These are phyloP conservation scores for Sorex fumeus DNA, from an alignment of 2,113 vertebrate species.

Conservation along the genomic window DNA sequence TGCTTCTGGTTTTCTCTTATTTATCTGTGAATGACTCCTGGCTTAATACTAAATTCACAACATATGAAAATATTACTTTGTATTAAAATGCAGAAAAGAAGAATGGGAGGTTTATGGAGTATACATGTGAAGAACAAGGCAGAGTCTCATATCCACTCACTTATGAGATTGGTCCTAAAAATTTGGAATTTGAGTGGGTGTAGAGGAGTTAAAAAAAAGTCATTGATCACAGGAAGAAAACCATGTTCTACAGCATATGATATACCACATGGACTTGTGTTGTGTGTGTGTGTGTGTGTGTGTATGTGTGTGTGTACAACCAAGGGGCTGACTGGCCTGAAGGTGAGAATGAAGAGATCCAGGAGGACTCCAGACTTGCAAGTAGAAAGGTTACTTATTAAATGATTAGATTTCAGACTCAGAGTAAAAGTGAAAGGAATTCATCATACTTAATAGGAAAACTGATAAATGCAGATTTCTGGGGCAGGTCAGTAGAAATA, in stretches of 20 bases:
- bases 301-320: background rate
- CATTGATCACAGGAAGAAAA: background rate
- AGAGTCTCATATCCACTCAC: too few relatives aligned
- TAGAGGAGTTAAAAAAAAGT: background rate
- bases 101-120: too few relatives aligned
- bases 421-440: constrained; percentile 30
- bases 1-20: too few relatives aligned
- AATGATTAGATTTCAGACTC: constrained; percentile 63
- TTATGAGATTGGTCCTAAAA: background rate
- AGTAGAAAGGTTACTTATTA: constrained; percentile 51
- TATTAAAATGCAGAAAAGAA: too few relatives aligned
- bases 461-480: constrained; percentile 51
- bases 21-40: too few relatives aligned
- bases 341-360: background rate
- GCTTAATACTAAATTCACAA: too few relatives aligned
- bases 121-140: too few relatives aligned
- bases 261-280: fast-evolving
- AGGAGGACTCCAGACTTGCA: background rate
- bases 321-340: background rate
- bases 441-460: constrained; percentile 50
- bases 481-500: constrained; percentile 58
- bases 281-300: background rate
- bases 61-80: too few relatives aligned
- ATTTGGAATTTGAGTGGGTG: constrained; percentile 15
- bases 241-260: background rate